Evolutionary conservation across 2,888 invertebrate species (phyloP).

Genomic region (Metacarcinus magister): DNA sequence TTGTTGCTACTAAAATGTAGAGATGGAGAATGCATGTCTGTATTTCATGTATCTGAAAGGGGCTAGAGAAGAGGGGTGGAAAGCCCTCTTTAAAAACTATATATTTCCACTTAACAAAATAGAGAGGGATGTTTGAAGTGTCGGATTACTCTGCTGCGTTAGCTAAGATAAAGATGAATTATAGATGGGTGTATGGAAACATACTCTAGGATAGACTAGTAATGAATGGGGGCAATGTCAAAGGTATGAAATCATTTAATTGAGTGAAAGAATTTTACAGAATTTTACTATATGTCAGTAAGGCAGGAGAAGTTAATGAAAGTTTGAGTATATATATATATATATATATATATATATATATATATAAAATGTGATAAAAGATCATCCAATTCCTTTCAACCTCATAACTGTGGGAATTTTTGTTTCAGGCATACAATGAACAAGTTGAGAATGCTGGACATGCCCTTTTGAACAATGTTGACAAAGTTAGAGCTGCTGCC

Average conservation of each 20-base stretch:
- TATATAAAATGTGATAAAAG: background rate
- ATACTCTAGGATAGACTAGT: background rate
- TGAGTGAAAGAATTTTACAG: background rate
- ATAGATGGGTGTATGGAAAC: background rate
- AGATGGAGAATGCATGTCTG: too few relatives aligned
- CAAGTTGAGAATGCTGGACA: conserved; percentile 90
- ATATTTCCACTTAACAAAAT: too few relatives aligned
- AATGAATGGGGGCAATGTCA: background rate
- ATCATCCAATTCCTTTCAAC: background rate
- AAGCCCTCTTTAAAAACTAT: too few relatives aligned
- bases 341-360: too few relatives aligned
- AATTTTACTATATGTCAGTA: background rate
- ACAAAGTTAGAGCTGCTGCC: conserved; percentile 93
- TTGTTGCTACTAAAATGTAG: too few relatives aligned
- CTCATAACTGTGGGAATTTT: background rate
- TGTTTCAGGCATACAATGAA: conserved; percentile 89
- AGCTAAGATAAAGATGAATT: too few relatives aligned
- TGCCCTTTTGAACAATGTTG: conserved; percentile 87
- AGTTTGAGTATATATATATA: background rate
- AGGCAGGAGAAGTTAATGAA: background rate
- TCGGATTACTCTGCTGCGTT: too few relatives aligned
- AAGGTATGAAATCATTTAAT: background rate
- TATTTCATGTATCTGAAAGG: too few relatives aligned
- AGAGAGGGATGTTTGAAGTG: too few relatives aligned
- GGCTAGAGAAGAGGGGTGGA: too few relatives aligned